phyloP scores from a whole-genome alignment of 2,113 vertebrate genomes.

The Elephas maximus region DNA sequence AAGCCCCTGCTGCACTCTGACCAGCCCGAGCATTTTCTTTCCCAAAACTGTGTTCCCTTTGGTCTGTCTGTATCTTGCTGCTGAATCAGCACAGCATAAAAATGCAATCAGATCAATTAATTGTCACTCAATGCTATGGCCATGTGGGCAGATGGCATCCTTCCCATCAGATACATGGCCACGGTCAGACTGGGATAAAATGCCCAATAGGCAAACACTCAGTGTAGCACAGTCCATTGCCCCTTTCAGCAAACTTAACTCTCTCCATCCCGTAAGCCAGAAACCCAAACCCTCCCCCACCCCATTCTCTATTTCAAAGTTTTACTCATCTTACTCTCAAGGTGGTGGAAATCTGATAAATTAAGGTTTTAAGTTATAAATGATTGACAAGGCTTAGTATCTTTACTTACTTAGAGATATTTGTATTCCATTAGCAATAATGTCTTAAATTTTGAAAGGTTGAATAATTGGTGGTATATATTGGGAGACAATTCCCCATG shows the following conservation, averaged over 20 bases:
- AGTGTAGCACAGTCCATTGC: accelerated
- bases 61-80: neutral
- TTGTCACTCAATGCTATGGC: accelerated
- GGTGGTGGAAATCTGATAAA: neutral
- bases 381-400: no score
- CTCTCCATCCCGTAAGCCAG: accelerated
- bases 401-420: neutral
- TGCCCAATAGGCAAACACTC: neutral
- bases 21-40: neutral
- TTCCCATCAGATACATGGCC: accelerated
- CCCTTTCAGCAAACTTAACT: accelerated
- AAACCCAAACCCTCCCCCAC: accelerated
- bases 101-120: neutral
- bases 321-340: neutral
- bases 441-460: accelerated
- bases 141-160: accelerated
- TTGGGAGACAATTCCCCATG: neutral
- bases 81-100: slow-evolving; percentile 23
- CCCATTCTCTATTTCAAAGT: neutral
- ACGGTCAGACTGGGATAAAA: neutral
- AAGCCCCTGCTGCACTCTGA: accelerated
- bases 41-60: neutral
- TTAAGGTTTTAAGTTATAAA: neutral
- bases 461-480: no score
- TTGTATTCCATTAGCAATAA: neutral